Base-by-base conservation (phyloP, 2,888 invertebrate genomes). In the Suillia variegata region DNA sequence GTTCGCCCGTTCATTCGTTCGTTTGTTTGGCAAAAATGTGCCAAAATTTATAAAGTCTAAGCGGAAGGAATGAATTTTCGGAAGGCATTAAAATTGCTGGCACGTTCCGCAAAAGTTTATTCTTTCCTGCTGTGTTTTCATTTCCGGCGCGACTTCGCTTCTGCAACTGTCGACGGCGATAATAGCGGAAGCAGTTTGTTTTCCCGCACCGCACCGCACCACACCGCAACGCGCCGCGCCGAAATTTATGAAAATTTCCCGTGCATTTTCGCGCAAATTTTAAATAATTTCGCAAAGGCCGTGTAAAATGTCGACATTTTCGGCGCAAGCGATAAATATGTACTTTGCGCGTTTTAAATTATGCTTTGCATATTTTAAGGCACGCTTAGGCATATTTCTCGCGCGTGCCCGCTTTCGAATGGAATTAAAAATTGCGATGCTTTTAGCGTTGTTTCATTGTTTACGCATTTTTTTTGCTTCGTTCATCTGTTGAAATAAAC, bases 61-160 rank as follows among this genome's bases (percentile, higher is more conserved):
- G n/a, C 31, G 62, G 55, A 62, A 56, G 48, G 63, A 64, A n/a
- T n/a, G n/a, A 63, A 64, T 61, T 61, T n/a, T n/a, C n/a, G 62
- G 58, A 65, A 55, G 56, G 61, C 58, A 66, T 67, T 65, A 62
- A 63, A 62, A 67, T 66, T 67, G 55, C 55, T 58, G 55, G 60
- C 67, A 67, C 67, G 65, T 66, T 61, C 50, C 61, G 47, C 57
- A 10, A 58, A 57, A 66, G 66, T 66, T 67, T 62, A 63, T 67
- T 51, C 59, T 56, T 58, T 60, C 42, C 54, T 10, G 26, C 26
- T 26, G 26, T 26, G 26, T 26, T 26, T n/a, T 26, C 26, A 26
- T 26, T 26, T 26, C 26, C 26, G 26, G 26, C n/a, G 31, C 31
- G 31, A n/a, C 31, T 31, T 31, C 12, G 12, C n/a, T 38, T 38